These are phyloP conservation scores for Xenopus laevis DNA, from an alignment of 2,113 vertebrate species.

Conservation along the genomic window DNA sequence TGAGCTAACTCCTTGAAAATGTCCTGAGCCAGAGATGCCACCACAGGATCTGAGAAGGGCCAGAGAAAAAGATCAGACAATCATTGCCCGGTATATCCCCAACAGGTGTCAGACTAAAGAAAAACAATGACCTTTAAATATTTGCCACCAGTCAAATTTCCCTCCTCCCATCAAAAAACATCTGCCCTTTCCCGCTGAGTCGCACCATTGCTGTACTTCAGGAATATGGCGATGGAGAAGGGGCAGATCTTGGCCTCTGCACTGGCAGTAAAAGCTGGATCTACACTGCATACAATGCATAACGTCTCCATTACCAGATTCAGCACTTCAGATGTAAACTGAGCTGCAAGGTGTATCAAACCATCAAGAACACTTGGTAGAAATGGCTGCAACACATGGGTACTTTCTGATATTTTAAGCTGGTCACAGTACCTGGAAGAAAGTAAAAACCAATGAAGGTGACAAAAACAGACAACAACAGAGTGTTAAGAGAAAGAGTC, in stretches of 20 bases:
- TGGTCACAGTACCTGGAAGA: constrained; percentile 89
- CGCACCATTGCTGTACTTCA: constrained; percentile 96
- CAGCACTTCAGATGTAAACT: constrained; percentile 94
- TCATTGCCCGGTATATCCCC: background rate
- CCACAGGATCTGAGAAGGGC: constrained; percentile 83
- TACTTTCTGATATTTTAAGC: constrained; percentile 90
- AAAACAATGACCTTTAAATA: background rate
- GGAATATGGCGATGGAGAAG: constrained; percentile 94
- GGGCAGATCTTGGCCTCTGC: constrained; percentile 95
- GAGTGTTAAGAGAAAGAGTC: background rate
- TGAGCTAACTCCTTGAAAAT: constrained; percentile 97
- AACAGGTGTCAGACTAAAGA: background rate
- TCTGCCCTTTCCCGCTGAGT: background rate
- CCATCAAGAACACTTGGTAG: constrained; percentile 93
- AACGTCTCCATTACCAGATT: constrained; percentile 97
- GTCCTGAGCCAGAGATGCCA: constrained; percentile 93
- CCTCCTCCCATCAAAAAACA: constrained; percentile 6
- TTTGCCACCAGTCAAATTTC: background rate
- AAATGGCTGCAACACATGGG: constrained; percentile 89
- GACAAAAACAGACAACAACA: background rate
- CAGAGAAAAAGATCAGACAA: background rate
- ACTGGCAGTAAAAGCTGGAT: constrained; percentile 85
- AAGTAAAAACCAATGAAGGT: background rate
- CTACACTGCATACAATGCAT: constrained; percentile 92
- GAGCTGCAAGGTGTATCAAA: constrained; percentile 88